Evolutionary conservation across 1,140 invertebrate species (phyloP).

Genomic region (Drosophila eugracilis): DNA sequence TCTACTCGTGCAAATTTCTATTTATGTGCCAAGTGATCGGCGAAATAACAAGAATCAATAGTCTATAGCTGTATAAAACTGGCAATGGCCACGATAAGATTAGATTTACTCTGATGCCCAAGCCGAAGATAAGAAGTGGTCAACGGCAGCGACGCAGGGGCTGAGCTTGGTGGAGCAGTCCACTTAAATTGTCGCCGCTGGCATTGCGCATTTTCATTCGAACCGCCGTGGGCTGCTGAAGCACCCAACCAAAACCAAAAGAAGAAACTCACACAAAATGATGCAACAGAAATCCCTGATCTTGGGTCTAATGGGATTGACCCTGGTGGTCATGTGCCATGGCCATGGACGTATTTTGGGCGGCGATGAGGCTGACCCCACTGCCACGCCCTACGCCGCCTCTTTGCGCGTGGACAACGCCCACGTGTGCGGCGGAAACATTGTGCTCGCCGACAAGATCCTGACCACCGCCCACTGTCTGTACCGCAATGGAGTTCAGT

Average conservation of each 20-base stretch:
- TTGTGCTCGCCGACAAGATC: slow-evolving; percentile 43
- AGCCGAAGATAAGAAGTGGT: slow-evolving; percentile 23
- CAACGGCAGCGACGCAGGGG: slow-evolving; percentile 5
- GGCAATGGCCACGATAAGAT: slow-evolving; percentile 56
- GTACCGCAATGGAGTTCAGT: slow-evolving; percentile 55
- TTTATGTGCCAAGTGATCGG: slow-evolving; percentile 34
- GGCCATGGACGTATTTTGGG: slow-evolving; percentile 58
- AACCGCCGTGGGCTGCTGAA: slow-evolving; percentile 5
- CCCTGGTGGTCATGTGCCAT: not conserved
- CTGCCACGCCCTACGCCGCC: slow-evolving; percentile 53
- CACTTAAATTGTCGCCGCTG: slow-evolving; percentile 29
- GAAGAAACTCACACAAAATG: no score
- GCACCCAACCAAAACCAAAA: not conserved
- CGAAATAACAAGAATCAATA: slow-evolving; percentile 42
- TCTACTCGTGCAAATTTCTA: slow-evolving; percentile 1
- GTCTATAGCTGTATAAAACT: slow-evolving; percentile 46
- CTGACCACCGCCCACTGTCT: slow-evolving; percentile 76
- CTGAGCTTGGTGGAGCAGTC: not conserved
- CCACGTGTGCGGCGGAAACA: slow-evolving; percentile 70
- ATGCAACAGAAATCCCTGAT: slow-evolving; percentile 10
- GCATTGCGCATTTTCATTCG: slow-evolving; percentile 32
- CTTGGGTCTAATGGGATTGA: slow-evolving; percentile 5
- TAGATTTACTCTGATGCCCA: slow-evolving; percentile 44
- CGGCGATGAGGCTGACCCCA: slow-evolving; percentile 55
- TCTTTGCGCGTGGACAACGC: slow-evolving; percentile 72